phyloP scores from a whole-genome alignment of 2,113 vertebrate species.

The Podarcis muralis region DNA sequence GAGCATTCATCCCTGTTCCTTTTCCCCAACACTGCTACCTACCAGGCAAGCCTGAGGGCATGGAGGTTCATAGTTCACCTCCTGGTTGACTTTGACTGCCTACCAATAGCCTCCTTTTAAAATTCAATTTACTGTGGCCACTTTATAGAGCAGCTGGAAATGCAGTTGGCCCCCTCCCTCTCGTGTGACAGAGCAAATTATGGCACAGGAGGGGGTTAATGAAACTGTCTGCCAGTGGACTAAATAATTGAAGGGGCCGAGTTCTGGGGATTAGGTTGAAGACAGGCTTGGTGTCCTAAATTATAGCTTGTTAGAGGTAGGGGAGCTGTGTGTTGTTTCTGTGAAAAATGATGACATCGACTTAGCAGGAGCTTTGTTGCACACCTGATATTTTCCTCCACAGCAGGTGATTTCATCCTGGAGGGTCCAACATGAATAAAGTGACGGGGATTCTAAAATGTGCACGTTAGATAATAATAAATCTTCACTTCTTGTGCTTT shows the following conservation, averaged over 20 bases:
- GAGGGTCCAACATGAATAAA: slow-evolving; percentile 29
- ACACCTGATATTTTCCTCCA: slow-evolving; percentile 51
- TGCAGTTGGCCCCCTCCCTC: slow-evolving; percentile 58
- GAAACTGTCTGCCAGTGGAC: slow-evolving; percentile 68
- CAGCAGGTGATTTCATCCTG: background rate
- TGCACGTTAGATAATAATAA: background rate
- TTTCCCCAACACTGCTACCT: background rate
- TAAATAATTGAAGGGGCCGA: slow-evolving; percentile 73
- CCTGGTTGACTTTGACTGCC: slow-evolving; percentile 56
- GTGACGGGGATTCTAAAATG: slow-evolving; percentile 9
- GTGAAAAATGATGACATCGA: slow-evolving; percentile 35
- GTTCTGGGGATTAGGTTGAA: slow-evolving; percentile 70
- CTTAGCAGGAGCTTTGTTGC: slow-evolving; percentile 31
- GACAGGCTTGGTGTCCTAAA: slow-evolving; percentile 67
- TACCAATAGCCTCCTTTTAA: slow-evolving; percentile 49
- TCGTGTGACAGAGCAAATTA: slow-evolving; percentile 74
- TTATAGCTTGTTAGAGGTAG: slow-evolving; percentile 71
- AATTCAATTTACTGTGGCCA: slow-evolving; percentile 43
- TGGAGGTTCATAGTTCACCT: slow-evolving; percentile 42
- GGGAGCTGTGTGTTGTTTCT: slow-evolving; percentile 43
- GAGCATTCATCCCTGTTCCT: background rate
- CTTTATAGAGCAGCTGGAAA: slow-evolving; percentile 68
- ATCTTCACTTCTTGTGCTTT: background rate
- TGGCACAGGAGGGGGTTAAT: slow-evolving; percentile 73
- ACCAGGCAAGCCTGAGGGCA: background rate